These are phyloP conservation scores for Butorides virescens DNA, from an alignment of 2,113 vertebrate genomes.

Conservation along the genomic window DNA sequence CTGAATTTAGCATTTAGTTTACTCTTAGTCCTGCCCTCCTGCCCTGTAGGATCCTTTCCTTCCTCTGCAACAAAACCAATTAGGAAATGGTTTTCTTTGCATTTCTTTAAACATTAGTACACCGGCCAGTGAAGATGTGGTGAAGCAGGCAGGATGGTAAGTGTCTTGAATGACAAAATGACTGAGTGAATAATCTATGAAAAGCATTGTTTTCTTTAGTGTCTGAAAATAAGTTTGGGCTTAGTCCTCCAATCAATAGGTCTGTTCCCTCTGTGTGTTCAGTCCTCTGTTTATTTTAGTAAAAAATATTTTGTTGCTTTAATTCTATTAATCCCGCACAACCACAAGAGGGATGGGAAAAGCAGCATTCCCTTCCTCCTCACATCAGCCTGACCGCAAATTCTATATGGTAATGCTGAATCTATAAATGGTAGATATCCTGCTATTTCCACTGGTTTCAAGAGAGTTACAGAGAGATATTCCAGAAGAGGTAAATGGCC, in stretches of 20 bases:
- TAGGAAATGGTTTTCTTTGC: neutral
- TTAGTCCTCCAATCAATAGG: neutral
- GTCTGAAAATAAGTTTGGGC: neutral
- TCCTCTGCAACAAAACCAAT: neutral
- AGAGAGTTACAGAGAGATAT: neutral
- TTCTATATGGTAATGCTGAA: neutral
- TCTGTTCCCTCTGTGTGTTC: neutral
- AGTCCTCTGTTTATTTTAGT: neutral
- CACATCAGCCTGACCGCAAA: neutral
- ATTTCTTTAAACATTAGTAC: neutral
- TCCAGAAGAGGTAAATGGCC: neutral
- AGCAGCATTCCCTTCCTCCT: neutral
- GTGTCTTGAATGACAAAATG: neutral
- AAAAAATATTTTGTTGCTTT: neutral
- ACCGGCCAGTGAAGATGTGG: neutral
- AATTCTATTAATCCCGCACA: neutral
- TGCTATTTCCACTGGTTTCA: neutral
- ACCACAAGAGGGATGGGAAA: neutral
- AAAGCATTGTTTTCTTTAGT: neutral
- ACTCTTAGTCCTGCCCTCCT: neutral
- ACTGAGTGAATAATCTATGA: neutral
- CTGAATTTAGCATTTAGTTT: neutral
- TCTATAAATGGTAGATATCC: neutral
- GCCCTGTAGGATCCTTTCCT: neutral
- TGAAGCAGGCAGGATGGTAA: neutral